Evolutionary conservation across 2,113 vertebrate species (phyloP), one percentile per base, ranked within the genome.

Genomic region (Nesogale talazaci): DNA sequence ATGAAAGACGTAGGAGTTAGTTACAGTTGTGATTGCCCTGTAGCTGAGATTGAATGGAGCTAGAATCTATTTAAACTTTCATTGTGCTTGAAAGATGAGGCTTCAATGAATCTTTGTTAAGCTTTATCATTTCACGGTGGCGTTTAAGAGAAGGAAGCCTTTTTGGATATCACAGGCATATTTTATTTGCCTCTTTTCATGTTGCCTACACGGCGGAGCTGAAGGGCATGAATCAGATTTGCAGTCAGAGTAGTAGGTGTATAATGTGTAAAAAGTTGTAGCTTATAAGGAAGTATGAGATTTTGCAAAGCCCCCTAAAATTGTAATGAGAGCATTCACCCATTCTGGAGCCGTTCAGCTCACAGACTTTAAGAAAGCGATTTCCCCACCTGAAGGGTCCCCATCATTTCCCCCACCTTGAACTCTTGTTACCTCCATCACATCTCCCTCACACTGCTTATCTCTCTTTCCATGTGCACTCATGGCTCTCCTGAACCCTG

Each of bases 1-100:
- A 69, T 94, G 95, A 96, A 95, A 95, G 89, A 88, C 29, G 77
- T 92, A 77, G 72, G 87, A 56, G 93, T 89, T 95, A 59, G 15
- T 86, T 59, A 92, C 88, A 95, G 88, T 88, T 61, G 77, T 88
- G 95, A 90, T 42, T 94, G 89, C 95, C 83, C 91, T 29, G 57
- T 86, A 94, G 57, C 72, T 31, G 46, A 86, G 88, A 91, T 22
- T 92, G 88, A 94, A 96, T 95, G 83, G 72, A 92, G 65, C 82
- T 80, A 5, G 59, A 84, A 94, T 96, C 15, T 91, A 83, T 95
- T 94, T 90, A 94, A 89, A 63, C 63, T 80, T 82, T 8, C 79
- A 15, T 40, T 88, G 56, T 67, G 88, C 34, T 42, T 86, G 81
- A 57, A 92, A 38, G 79, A 85, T 79, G 67, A 57, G 0, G 6